Percentiles rank a stretch among this genome's conserved stretches.
Evolutionary conservation across 2,113 vertebrate genomes (phyloP).

Genomic region (Lampris megalopsis): DNA sequence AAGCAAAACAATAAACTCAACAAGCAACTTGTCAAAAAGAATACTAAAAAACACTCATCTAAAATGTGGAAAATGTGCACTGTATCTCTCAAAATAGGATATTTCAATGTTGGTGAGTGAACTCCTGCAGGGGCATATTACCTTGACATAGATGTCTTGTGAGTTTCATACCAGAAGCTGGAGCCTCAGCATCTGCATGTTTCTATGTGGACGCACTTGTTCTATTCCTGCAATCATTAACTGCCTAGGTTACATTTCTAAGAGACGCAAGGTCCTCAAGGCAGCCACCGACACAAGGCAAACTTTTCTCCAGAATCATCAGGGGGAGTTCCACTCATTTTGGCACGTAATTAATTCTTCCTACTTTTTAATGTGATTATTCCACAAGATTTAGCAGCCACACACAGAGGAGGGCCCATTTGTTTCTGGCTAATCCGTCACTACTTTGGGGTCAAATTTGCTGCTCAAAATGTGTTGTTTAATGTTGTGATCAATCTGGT

Average conservation of each 20-base stretch:
- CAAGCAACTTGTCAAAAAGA: not conserved
- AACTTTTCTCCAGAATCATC: conserved; percentile 45
- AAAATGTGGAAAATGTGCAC: not conserved
- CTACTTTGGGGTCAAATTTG: conserved; percentile 33
- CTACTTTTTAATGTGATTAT: conserved; percentile 41
- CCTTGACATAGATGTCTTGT: not conserved
- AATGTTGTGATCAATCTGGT: conserved; percentile 66
- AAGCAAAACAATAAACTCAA: not conserved
- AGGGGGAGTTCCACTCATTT: conserved; percentile 31
- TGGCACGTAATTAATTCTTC: conserved; percentile 35
- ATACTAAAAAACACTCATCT: no score
- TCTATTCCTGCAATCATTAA: conserved; percentile 39
- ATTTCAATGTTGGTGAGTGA: not conserved
- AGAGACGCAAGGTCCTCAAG: conserved; percentile 28
- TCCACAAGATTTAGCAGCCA: conserved; percentile 35
- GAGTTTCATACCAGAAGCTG: not conserved
- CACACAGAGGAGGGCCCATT: conserved; percentile 29
- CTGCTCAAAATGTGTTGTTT: conserved; percentile 35
- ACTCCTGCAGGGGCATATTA: not conserved
- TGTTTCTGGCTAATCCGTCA: conserved; percentile 61
- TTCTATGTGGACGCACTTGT: conserved; percentile 2
- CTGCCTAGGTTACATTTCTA: conserved; percentile 42
- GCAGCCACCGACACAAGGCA: conserved; percentile 29
- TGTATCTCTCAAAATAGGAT: not conserved
- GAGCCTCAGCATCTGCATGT: not conserved